These are phyloP conservation scores for Cryptotis parvus DNA, from an alignment of 2,113 vertebrate genomes.

Conservation along the genomic window DNA sequence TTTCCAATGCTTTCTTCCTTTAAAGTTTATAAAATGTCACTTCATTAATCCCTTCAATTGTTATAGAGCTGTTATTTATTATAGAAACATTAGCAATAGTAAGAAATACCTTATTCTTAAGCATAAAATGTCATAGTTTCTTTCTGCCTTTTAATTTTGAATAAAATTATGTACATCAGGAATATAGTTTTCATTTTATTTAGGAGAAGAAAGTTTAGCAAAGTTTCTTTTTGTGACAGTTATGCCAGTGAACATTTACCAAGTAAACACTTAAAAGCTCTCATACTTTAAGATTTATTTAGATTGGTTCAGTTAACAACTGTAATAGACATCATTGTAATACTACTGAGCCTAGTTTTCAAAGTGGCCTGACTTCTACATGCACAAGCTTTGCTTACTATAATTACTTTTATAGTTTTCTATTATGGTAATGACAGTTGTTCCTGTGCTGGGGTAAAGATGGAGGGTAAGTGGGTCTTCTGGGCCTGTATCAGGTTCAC, in stretches of 20 bases:
- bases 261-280: background rate
- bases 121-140: constrained; percentile 16
- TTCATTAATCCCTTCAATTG: constrained; percentile 32
- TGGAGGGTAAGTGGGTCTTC: too few relatives aligned
- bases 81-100: constrained; percentile 1
- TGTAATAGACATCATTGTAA: too few relatives aligned
- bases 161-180: constrained; percentile 16
- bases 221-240: background rate
- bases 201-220: background rate
- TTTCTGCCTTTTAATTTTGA: constrained; percentile 51
- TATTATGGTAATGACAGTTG: too few relatives aligned
- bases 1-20: background rate
- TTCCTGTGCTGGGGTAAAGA: too few relatives aligned
- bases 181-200: constrained; percentile 42
- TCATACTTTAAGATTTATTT: background rate
- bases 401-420: too few relatives aligned
- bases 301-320: background rate
- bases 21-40: constrained; percentile 30
- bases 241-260: background rate
- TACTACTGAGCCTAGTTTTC: too few relatives aligned
- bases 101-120: background rate
- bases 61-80: too few relatives aligned
- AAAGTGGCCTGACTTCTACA: too few relatives aligned
- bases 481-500: too few relatives aligned
- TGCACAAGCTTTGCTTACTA: too few relatives aligned